Percentiles rank a stretch among this genome's conserved stretches.
Conservation (phyloP, 2,113 vertebrate species). For the Acanthochromis polyacanthus region DNA sequence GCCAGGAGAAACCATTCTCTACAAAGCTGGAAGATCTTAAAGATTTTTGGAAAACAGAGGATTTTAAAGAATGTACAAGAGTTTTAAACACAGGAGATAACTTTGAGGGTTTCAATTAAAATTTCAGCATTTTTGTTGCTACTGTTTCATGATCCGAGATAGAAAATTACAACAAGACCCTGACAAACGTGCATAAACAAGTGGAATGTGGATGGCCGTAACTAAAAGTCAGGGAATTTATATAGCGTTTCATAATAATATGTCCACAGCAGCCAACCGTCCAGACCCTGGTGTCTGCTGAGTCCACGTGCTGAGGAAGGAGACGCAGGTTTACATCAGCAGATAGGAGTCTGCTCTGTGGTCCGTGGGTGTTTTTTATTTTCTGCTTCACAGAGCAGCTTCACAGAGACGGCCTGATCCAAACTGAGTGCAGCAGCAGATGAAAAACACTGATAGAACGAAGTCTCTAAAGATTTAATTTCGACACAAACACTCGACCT, state of each 20-base stretch:
- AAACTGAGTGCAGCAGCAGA: neutral
- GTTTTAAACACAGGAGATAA: too few relatives aligned
- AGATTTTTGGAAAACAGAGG: too few relatives aligned
- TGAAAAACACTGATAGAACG: conserved; percentile 18
- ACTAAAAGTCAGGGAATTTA: too few relatives aligned
- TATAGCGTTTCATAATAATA: neutral
- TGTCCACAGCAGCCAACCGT: neutral
- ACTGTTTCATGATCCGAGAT: too few relatives aligned
- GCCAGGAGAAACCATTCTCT: too few relatives aligned
- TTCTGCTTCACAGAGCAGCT: conserved; percentile 41
- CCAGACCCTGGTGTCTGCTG: neutral
- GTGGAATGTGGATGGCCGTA: too few relatives aligned
- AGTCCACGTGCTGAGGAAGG: neutral
- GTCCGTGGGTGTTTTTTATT: conserved; percentile 13
- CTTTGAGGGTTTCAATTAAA: too few relatives aligned
- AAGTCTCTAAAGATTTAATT: conserved; percentile 31
- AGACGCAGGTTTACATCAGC: conserved; percentile 10
- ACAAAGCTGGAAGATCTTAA: too few relatives aligned
- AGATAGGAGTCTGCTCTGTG: conserved; percentile 7
- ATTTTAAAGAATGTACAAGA: too few relatives aligned
- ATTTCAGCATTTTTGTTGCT: too few relatives aligned
- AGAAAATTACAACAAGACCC: too few relatives aligned
- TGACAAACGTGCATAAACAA: too few relatives aligned
- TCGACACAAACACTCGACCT: conserved; percentile 4
- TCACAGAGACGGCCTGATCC: conserved; percentile 5